A percentile compares a stretch with the other conserved stretches of the same genome.
phyloP scores from a whole-genome alignment of 2,113 vertebrate genomes.

The Lanius collurio region DNA sequence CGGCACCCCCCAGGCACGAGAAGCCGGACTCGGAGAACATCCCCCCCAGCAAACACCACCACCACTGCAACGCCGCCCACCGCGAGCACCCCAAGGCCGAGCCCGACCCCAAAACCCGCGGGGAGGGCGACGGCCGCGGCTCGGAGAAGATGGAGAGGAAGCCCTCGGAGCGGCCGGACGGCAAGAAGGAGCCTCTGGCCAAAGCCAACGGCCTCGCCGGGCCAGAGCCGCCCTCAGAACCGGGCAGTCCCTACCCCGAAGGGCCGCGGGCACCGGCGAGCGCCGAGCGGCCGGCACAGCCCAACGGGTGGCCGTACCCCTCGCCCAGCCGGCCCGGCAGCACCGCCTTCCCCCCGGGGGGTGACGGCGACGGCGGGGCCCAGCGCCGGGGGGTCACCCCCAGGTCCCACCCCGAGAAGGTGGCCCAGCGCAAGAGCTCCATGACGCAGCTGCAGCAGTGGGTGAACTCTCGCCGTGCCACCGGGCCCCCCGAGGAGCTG shows the following conservation, averaged over 20 bases:
- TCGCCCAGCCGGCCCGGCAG: constrained; percentile 67
- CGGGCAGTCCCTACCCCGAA: constrained; percentile 72
- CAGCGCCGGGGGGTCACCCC: constrained; percentile 78
- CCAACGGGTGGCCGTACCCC: constrained; percentile 80
- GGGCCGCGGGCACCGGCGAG: constrained; percentile 25
- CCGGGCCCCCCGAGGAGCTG: constrained; percentile 79
- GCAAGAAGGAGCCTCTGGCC: constrained; percentile 70
- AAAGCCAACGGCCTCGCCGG: constrained; percentile 68
- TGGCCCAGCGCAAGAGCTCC: constrained; percentile 93
- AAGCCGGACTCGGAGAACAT: constrained; percentile 76
- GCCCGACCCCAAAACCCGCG: constrained; percentile 70
- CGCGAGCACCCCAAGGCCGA: constrained; percentile 68
- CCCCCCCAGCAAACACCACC: constrained; percentile 67
- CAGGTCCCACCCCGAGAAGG: constrained; percentile 81
- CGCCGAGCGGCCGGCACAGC: constrained; percentile 62
- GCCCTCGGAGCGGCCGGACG: constrained; percentile 23
- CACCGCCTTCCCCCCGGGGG: constrained; percentile 52
- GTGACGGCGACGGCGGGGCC: constrained; percentile 67
- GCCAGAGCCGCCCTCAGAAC: constrained; percentile 62
- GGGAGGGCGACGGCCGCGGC: constrained; percentile 74
- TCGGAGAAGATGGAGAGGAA: constrained; percentile 71
- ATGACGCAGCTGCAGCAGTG: constrained; percentile 96
- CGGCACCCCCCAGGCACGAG: constrained; percentile 54
- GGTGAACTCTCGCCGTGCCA: constrained; percentile 87
- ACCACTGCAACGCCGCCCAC: constrained; percentile 45